phyloP scores from a whole-genome alignment of 2,888 invertebrate genomes.

The Alloplasta piceator region DNA sequence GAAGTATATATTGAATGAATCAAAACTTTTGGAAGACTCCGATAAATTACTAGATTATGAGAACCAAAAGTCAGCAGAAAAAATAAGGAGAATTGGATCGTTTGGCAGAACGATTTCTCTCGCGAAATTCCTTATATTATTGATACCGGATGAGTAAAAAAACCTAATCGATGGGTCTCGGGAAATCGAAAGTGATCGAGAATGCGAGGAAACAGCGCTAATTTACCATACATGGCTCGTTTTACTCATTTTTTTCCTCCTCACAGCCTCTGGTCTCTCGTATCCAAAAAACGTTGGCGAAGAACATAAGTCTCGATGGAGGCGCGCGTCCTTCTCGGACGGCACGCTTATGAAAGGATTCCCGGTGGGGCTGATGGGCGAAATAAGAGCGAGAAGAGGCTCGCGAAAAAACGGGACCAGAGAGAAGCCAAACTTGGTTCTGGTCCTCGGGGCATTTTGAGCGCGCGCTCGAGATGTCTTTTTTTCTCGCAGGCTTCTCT shows the following conservation, averaged over 20 bases:
- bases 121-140: too few relatives aligned
- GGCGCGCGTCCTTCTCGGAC: conserved; percentile 51
- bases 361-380: conserved; percentile 37
- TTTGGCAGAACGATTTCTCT: too few relatives aligned
- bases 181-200: conserved; percentile 3
- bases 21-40: too few relatives aligned
- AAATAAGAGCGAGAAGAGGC: conserved; percentile 13
- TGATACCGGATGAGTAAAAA: background rate
- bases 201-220: background rate
- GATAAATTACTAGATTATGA: too few relatives aligned
- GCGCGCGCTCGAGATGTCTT: conserved; percentile 11
- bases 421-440: conserved; percentile 16
- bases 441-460: conserved; percentile 8
- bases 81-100: too few relatives aligned
- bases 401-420: background rate
- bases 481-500: conserved; percentile 13
- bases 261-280: conserved; percentile 1
- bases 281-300: conserved; percentile 14
- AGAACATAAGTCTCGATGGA: conserved; percentile 11
- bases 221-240: conserved; percentile 2
- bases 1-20: too few relatives aligned
- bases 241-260: conserved; percentile 3
- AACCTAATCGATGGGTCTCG: background rate
- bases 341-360: conserved; percentile 62
- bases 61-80: too few relatives aligned